These are phyloP conservation scores for Laothoe populi DNA, from an alignment of 2,888 invertebrate species.

Conservation along the genomic window DNA sequence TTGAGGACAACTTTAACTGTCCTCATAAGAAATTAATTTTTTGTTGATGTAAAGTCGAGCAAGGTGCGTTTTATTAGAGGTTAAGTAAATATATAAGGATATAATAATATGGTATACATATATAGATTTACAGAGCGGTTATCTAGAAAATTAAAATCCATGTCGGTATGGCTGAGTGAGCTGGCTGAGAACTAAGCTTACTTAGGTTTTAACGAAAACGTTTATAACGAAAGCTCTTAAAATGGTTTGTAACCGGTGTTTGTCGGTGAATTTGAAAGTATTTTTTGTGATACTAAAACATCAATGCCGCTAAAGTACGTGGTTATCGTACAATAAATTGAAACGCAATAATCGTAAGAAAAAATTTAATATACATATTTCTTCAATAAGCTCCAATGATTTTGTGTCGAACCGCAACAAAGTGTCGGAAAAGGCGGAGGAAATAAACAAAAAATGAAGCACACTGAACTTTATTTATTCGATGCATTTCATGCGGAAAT, in stretches of 20 bases:
- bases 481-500: slow-evolving; percentile 77
- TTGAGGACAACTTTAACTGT: slow-evolving; percentile 66
- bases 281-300: slow-evolving; percentile 44
- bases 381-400: slow-evolving; percentile 42
- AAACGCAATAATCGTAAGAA: slow-evolving; percentile 47
- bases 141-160: no score
- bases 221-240: not conserved
- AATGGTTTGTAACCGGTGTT: slow-evolving; percentile 23
- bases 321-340: slow-evolving; percentile 53
- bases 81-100: slow-evolving; percentile 32
- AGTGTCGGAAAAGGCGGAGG: slow-evolving; percentile 56
- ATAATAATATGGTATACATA: slow-evolving; percentile 30
- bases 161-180: no score
- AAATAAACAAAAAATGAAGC: slow-evolving; percentile 62
- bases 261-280: slow-evolving; percentile 49
- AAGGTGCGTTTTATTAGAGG: slow-evolving; percentile 47
- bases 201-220: not conserved
- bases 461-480: slow-evolving; percentile 71
- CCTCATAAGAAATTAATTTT: slow-evolving; percentile 63
- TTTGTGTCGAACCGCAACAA: slow-evolving; percentile 60
- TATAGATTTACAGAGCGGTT: no score
- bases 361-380: slow-evolving; percentile 44
- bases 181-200: not conserved
- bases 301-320: slow-evolving; percentile 54
- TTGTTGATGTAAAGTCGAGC: slow-evolving; percentile 52